Base-by-base conservation (phyloP, 2,888 invertebrate species). In the Blastobasis lacticolella region DNA sequence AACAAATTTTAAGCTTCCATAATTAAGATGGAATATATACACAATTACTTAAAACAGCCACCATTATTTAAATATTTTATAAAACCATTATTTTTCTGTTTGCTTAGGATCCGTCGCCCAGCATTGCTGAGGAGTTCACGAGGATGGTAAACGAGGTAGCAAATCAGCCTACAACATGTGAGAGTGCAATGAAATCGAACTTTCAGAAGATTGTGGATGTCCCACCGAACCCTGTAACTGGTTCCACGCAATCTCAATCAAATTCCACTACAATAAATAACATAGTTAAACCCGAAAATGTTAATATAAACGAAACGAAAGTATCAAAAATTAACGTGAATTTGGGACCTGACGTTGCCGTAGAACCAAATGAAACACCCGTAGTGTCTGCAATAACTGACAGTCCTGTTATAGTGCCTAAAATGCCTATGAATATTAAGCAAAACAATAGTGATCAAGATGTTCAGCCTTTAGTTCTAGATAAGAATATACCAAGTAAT, bases 321-420 rank as follows among this genome's bases (percentile, higher is more conserved):
- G 23, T 23, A 1, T 23, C 23, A 1, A 23, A 23, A 23, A 1
- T 23, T 1, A 23, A 1, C 23, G 23, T 23, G 23, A 72, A 58
- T 68, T 67, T 79, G 72, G 84, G 74, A 66, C 60, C 73, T 66
- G 84, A 86, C 71, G 69, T 71, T 73, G 77, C 73, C 69, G 71
- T 64, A 49, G 78, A 81, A 66, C 61, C 73, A 57, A 77, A 66
- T 61, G 87, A 87, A 66, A 91, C 92, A 38, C 93, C 93, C 46
- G 90, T 93, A 59, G 93, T 93, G 52, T 93, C 93, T 57, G 93
- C 93, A 57, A 92, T 91, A 81, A 90, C 92, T 52, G 92, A 93
- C 69, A 91, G 91, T 63, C 92, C 91, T 66, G 91, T 91, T 74
- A 90, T 91, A 73, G 90, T 90, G 75, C 89, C 89, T 71, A 90